Evolutionary conservation across 2,113 vertebrate genomes (phyloP).

Genomic region (Indri indri): DNA sequence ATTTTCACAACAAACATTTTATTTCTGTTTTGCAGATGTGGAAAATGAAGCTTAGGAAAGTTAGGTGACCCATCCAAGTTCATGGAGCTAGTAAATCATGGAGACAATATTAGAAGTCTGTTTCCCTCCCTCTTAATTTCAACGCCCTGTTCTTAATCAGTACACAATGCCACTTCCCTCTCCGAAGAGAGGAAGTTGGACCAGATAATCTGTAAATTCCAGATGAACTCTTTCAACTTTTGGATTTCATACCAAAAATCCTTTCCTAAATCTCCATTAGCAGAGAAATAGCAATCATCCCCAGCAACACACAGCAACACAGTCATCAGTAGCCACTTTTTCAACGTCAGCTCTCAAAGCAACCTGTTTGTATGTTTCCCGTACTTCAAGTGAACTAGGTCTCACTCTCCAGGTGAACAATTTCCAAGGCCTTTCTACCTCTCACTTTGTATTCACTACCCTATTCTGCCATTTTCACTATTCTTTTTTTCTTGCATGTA

Average conservation of each 20-base stretch:
- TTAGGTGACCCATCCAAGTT: background rate
- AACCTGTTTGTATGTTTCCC: background rate
- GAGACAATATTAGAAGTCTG: background rate
- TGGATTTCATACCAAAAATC: background rate
- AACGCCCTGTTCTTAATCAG: background rate
- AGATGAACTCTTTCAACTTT: background rate
- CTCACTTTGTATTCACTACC: background rate
- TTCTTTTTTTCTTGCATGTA: background rate
- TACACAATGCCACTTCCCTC: background rate
- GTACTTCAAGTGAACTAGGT: background rate
- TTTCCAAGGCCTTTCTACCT: background rate
- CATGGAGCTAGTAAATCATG: background rate
- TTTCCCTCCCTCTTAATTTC: background rate
- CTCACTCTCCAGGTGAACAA: background rate
- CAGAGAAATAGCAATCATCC: background rate
- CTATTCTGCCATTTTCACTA: background rate
- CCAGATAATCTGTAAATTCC: background rate
- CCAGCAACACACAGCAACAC: background rate
- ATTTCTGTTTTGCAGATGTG: background rate
- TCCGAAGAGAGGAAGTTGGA: background rate
- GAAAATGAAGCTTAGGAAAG: constrained; percentile 35
- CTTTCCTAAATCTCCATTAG: background rate
- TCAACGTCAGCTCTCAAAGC: background rate
- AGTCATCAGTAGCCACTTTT: background rate
- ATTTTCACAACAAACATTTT: background rate